Percentiles rank a stretch among this genome's conserved stretches.
phyloP scores from a whole-genome alignment of 2,888 invertebrate genomes.

The Neoitamus cyanurus region DNA sequence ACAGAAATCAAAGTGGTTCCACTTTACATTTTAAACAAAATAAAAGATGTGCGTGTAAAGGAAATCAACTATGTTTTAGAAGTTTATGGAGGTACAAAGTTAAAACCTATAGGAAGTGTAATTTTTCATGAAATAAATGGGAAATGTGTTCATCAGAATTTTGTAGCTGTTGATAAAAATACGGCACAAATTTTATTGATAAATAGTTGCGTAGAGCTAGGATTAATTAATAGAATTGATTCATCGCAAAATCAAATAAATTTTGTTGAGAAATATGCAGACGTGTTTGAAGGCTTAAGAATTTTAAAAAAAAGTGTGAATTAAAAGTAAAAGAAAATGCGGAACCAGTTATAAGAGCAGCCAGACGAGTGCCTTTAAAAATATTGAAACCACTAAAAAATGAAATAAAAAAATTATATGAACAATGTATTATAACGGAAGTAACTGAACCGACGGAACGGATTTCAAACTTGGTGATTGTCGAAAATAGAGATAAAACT shows the following conservation, averaged over 20 bases:
- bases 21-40: neutral
- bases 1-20: neutral
- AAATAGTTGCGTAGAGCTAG: constrained; percentile 36
- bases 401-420: constrained; percentile 20
- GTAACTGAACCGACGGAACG: neutral
- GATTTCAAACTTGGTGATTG: constrained; percentile 51
- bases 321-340: constrained; percentile 46
- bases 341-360: constrained; percentile 38
- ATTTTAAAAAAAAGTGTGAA: constrained; percentile 29
- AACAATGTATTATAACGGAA: constrained; percentile 19
- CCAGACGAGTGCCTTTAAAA: constrained; percentile 14
- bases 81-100: constrained; percentile 35
- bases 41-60: neutral
- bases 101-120: constrained; percentile 15
- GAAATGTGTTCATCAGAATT: neutral
- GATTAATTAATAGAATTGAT: constrained; percentile 45
- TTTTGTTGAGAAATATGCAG: constrained; percentile 31
- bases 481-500: constrained; percentile 52
- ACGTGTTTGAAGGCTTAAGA: constrained; percentile 46
- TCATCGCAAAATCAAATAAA: neutral
- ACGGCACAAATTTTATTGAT: constrained; percentile 20
- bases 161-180: neutral
- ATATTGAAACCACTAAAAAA: neutral
- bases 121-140: neutral
- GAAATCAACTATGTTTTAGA: neutral